These are phyloP conservation scores for Gymnobelideus leadbeateri DNA, from an alignment of 2,113 vertebrate genomes.

Conservation along the genomic window DNA sequence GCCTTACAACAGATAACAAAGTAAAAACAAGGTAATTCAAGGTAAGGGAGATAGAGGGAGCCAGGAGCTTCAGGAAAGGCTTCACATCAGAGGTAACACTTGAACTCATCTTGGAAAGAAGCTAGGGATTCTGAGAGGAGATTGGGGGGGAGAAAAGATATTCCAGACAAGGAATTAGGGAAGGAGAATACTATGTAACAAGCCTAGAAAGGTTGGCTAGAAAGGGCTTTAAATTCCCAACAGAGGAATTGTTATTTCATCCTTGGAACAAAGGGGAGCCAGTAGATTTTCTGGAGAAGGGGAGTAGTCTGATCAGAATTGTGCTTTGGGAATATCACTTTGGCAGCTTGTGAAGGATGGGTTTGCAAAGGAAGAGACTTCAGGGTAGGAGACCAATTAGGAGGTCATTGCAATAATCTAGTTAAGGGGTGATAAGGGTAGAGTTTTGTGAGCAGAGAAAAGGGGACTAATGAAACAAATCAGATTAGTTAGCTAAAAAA, in stretches of 20 bases:
- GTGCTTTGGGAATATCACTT: not conserved
- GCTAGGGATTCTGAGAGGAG: not conserved
- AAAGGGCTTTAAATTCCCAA: not conserved
- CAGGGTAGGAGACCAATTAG: not conserved
- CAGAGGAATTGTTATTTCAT: not conserved
- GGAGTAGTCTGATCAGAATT: not conserved
- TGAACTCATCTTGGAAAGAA: no score
- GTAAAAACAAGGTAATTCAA: not conserved
- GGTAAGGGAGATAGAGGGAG: not conserved
- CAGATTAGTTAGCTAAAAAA: slow-evolving; percentile 58
- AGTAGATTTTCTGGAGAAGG: not conserved
- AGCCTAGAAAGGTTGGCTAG: not conserved
- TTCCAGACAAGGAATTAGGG: no score
- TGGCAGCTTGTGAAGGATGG: not conserved
- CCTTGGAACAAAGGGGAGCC: not conserved
- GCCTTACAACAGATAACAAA: no score
- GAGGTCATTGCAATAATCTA: not conserved
- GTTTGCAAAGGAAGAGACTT: not conserved
- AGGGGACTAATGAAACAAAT: not conserved
- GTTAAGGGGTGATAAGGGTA: not conserved
- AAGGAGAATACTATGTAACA: not conserved
- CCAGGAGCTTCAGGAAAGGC: not conserved
- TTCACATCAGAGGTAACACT: not conserved
- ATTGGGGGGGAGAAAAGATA: not conserved
- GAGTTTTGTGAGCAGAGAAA: not conserved